Evolutionary conservation across 2,113 vertebrate species (phyloP).

Genomic region (Hipposideros armiger): DNA sequence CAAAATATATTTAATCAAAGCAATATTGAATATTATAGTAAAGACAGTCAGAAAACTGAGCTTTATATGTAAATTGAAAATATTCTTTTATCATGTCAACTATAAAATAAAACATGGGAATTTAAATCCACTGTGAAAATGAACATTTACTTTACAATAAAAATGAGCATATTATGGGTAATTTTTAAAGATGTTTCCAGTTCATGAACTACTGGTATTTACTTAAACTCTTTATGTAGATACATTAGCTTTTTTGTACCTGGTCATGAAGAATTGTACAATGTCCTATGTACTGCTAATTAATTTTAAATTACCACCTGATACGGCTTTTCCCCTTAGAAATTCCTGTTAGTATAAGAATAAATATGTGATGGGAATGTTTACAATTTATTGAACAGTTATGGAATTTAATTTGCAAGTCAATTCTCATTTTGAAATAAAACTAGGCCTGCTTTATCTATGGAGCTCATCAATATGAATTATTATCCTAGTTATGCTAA

Average conservation of each 20-base stretch:
- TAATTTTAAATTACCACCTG: background rate
- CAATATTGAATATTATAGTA: background rate
- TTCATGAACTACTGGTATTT: background rate
- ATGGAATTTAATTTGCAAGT: background rate
- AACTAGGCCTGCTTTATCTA: background rate
- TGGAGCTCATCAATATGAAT: background rate
- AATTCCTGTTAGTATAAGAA: background rate
- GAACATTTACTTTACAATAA: background rate
- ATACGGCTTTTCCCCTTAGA: background rate
- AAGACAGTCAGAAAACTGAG: background rate
- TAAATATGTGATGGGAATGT: background rate
- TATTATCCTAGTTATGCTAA: background rate
- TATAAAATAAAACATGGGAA: background rate
- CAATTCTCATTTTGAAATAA: background rate
- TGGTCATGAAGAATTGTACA: background rate
- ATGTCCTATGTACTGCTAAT: background rate
- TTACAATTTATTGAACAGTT: background rate
- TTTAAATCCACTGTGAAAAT: conserved; percentile 8
- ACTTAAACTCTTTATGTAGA: background rate
- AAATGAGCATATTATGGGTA: background rate
- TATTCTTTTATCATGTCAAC: background rate
- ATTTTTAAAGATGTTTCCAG: background rate
- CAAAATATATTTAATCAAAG: background rate
- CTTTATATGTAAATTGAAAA: background rate
- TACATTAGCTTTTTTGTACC: background rate